Base-by-base conservation (phyloP, 2,113 vertebrate genomes). In the Sorex fumeus region DNA sequence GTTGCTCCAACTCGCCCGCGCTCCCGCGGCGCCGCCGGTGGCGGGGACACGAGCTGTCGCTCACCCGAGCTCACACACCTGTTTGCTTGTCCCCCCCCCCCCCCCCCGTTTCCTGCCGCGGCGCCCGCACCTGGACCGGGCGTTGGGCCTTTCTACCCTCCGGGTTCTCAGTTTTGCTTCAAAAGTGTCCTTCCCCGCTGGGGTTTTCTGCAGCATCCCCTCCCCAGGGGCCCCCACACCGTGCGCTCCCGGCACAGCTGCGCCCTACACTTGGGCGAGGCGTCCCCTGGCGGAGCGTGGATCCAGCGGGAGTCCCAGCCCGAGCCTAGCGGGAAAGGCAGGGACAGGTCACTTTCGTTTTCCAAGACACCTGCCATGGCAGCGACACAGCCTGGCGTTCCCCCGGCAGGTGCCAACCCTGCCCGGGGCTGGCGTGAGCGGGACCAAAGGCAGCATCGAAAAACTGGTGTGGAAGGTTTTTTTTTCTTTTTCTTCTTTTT, bases 281-380 rank as follows among this genome's bases (percentile, higher is more conserved):
- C 32, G 79, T 75, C 27, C 70, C 66, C 6, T 0, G 47, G 43
- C 15, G 1, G 18, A 25, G 10, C 3, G 8, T n/a, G 0, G 43
- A 50, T 1, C 0, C 32, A 36, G 47, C 60, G 57, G 71, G 91
- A 85, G 66, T 67, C 23, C 88, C 43, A 30, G 66, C 3, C 30
- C 0, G 34, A 30, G 53, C 78, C 1, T 2, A 1, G 36, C 32
- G 47, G 0, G 32, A 32, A 21, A 27, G 25, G 21, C 76, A 0
- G 9, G 45, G 19, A 27, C 32, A n/a, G 30, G 10, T 76, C 72
- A 3, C 90, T 95, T 93, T 93, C 86, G 25, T 40, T 95, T 93
- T 90, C 78, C 0, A 1, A 30, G 57, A 71, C 81, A 16, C 69
- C 70, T n/a, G 82, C 85, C 0, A 25, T 27, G 9, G n/a, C 40